Conservation (phyloP, 2,113 vertebrate species). For the Aramus guarauna region DNA sequence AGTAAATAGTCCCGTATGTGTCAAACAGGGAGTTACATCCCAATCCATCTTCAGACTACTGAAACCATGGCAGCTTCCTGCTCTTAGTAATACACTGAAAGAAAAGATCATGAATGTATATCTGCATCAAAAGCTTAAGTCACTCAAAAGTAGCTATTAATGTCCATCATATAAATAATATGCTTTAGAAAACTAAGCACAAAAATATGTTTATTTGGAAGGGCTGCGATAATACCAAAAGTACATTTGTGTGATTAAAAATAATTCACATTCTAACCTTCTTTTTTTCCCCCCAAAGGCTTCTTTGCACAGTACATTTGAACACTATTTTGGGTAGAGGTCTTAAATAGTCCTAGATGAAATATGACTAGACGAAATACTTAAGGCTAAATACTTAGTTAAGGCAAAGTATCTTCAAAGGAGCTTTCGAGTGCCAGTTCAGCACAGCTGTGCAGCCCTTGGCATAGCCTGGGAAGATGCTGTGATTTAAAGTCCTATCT, state of each 20-base stretch:
- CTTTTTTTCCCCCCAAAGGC: not conserved
- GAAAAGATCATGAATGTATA: not conserved
- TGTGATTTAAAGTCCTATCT: not conserved
- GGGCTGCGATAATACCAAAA: not conserved
- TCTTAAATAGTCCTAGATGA: not conserved
- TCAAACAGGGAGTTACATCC: not conserved
- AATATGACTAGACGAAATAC: not conserved
- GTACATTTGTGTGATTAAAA: not conserved
- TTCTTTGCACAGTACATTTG: not conserved
- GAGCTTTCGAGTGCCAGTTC: not conserved
- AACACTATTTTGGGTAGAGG: not conserved
- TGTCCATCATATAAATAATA: not conserved
- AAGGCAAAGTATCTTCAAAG: not conserved
- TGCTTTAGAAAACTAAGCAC: not conserved
- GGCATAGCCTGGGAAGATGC: not conserved
- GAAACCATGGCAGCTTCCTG: not conserved
- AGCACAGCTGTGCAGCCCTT: not conserved
- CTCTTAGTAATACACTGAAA: not conserved
- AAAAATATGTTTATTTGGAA: not conserved
- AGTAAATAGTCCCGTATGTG: not conserved
- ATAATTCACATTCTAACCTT: not conserved
- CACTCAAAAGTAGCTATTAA: not conserved
- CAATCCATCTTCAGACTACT: not conserved
- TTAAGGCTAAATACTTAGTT: not conserved
- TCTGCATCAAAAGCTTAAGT: not conserved